Percentiles rank a stretch among this genome's conserved stretches.
Conservation (phyloP, 2,888 invertebrate species). For the Aphelenchoides bicaudatus region DNA sequence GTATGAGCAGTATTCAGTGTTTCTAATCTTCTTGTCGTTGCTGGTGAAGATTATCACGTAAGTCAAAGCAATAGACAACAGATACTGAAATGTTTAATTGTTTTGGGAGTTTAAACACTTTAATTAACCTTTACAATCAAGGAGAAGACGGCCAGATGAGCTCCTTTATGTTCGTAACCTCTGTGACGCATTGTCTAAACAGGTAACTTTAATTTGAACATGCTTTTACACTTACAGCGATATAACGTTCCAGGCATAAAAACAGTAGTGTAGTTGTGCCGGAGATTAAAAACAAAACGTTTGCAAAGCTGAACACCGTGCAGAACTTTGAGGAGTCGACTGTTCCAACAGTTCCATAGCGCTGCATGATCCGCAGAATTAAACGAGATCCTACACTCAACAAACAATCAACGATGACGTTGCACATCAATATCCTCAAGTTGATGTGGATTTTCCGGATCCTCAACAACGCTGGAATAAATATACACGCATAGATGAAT, state of each 20-base stretch:
- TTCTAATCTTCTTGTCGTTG: too few relatives aligned
- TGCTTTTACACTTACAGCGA: too few relatives aligned
- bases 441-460: constrained; percentile 8
- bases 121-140: constrained; percentile 1
- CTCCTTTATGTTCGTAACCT: neutral
- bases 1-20: neutral
- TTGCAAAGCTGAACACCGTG: constrained; percentile 5
- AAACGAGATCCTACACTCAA: neutral
- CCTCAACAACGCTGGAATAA: neutral
- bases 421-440: constrained; percentile 8
- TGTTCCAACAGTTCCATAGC: neutral
- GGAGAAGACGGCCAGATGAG: neutral
- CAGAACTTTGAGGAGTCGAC: neutral
- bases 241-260: constrained; percentile 7
- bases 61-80: neutral
- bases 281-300: constrained; percentile 9
- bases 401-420: constrained; percentile 10
- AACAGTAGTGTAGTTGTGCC: constrained; percentile 5
- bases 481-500: neutral
- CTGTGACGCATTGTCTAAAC: neutral
- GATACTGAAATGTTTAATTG: neutral
- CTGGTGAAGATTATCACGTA: neutral
- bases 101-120: neutral
- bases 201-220: too few relatives aligned
- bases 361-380: neutral